Evolutionary conservation across 2,113 vertebrate genomes (phyloP), one percentile per base, ranked within the genome.

Genomic region (Etheostoma cragini): DNA sequence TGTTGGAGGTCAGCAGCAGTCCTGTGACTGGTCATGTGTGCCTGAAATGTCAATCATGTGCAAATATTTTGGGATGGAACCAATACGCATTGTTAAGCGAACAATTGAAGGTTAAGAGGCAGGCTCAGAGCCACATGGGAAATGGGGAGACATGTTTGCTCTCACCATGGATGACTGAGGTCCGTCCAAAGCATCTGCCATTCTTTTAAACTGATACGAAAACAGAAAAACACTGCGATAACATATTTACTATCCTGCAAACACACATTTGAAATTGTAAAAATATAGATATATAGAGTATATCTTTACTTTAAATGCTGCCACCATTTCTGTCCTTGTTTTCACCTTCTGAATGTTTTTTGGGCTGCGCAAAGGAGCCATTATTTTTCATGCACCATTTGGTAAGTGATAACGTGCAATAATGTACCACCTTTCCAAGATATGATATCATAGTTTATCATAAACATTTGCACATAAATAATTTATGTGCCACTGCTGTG

Each of bases 1-100:
- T 82, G 75, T 80, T 21, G 71, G 88, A 33, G 87, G 80, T 86
- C 74, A 77, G 82, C 53, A n/a, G 77, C 70, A 45, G 84, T 82
- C 90, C 76, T 88, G 91, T 91, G 92, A 93, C 88, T 90, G 88
- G 83, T 91, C 92, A 93, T 93, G 90, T 93, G 91, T 84, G 85
- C 84, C 81, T 73, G 81, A 89, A 84, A 89, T 90, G 90, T 90
- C 92, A 93, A 93, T 93, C 91, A 92, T 83, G 93, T 83, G 86
- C 91, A 92, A 88, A 91, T 92, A 90, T 94, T 91, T 92, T 91
- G 76, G 89, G 80, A 88, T 86, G 77, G 87, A 90, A 90, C 90
- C 88, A 86, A 85, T 85, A 87, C 84, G 84, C 83, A 83, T 92
- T 92, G 90, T 92, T 87, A 63, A 69, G 57, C 1, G 72, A 89